phyloP scores from a whole-genome alignment of 2,888 invertebrate species.

The Aphodius granarius region DNA sequence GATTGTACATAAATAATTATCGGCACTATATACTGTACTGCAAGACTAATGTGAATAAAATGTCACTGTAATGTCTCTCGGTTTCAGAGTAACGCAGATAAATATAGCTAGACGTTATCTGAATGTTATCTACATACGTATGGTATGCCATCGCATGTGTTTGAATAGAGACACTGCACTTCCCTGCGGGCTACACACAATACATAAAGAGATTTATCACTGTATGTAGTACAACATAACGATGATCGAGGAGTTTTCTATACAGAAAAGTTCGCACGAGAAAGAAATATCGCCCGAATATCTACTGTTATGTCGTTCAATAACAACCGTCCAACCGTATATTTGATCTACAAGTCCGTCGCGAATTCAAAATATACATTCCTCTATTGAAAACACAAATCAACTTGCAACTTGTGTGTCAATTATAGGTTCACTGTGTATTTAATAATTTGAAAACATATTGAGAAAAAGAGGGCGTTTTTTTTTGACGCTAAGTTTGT shows the following conservation, averaged over 20 bases:
- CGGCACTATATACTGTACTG: not conserved
- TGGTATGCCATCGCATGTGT: not conserved
- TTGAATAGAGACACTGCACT: not conserved
- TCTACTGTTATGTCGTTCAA: not conserved
- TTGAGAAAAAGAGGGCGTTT: no score
- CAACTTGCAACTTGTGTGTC: not conserved
- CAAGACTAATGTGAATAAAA: not conserved
- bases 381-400: not conserved
- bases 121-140: not conserved
- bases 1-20: no score
- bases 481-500: no score
- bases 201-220: not conserved
- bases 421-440: not conserved
- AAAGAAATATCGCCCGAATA: not conserved
- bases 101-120: not conserved
- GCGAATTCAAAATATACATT: not conserved
- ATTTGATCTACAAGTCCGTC: not conserved
- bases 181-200: not conserved
- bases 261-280: not conserved
- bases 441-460: no score
- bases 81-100: not conserved
- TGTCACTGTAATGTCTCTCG: not conserved
- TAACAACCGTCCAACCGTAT: not conserved
- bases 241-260: not conserved
- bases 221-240: not conserved